These are phyloP conservation scores for Sciurus niger DNA, from an alignment of 2,113 vertebrate genomes.

Conservation along the genomic window DNA sequence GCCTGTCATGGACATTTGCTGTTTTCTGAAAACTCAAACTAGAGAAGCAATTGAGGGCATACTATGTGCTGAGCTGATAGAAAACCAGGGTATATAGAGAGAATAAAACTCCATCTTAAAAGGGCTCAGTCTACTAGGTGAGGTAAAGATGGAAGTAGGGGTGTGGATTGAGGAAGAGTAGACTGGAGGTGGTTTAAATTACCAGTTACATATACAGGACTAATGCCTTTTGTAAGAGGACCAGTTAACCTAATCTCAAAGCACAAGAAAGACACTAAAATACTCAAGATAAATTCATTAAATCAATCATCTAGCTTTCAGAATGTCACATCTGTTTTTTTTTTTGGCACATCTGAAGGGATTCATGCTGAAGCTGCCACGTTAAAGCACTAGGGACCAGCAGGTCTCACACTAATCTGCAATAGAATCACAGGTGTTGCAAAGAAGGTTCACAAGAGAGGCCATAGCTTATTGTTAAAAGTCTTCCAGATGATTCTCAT, in stretches of 20 bases:
- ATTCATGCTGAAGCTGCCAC: neutral
- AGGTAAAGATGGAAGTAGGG: neutral
- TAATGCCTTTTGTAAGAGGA: neutral
- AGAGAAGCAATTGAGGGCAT: neutral
- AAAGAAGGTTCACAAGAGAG: neutral
- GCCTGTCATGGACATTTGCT: neutral
- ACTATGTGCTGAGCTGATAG: neutral
- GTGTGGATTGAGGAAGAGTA: no score
- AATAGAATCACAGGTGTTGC: neutral
- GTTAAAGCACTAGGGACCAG: neutral
- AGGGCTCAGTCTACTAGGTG: neutral
- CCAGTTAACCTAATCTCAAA: neutral
- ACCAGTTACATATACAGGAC: neutral
- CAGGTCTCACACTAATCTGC: neutral
- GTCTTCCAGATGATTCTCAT: neutral
- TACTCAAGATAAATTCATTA: neutral
- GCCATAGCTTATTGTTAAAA: neutral
- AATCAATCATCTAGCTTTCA: neutral
- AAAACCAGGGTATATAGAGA: neutral
- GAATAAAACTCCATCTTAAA: neutral
- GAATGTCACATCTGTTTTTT: neutral
- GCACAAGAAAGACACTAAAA: neutral
- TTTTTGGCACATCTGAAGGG: neutral
- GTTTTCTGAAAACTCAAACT: conserved; percentile 28
- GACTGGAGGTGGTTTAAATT: neutral